These are phyloP conservation scores for Proctacanthus coquilletti DNA, from an alignment of 1,140 invertebrate species.

Conservation along the genomic window DNA sequence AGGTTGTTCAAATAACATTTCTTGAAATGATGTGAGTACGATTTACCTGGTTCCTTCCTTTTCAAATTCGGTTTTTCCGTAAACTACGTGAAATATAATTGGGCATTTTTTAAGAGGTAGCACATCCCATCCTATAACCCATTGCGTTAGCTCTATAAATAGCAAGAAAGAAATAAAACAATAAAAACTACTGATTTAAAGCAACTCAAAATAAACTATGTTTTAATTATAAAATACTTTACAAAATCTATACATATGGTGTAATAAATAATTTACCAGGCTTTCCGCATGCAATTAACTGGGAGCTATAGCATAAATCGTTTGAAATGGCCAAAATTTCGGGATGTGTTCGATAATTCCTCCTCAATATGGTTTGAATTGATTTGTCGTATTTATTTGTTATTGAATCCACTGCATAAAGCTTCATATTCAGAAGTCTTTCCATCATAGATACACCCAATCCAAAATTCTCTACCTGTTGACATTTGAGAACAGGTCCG, in stretches of 20 bases:
- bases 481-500: conserved; percentile 53
- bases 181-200: no score
- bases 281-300: conserved; percentile 29
- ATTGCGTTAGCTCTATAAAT: conserved; percentile 12
- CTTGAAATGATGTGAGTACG: no score
- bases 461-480: conserved; percentile 31
- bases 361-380: conserved; percentile 46
- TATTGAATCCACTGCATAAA: conserved; percentile 32
- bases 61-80: conserved; percentile 26
- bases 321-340: conserved; percentile 45
- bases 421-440: conserved; percentile 35
- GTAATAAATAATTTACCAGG: no score
- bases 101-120: conserved; percentile 35
- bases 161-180: no score
- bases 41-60: no score
- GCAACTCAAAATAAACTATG: no score
- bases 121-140: conserved; percentile 23
- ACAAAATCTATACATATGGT: no score
- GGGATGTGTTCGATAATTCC: conserved; percentile 48
- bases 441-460: conserved; percentile 41
- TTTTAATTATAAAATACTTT: no score
- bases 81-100: conserved; percentile 46
- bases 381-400: conserved; percentile 37
- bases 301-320: conserved; percentile 44
- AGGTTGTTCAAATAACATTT: no score